These are phyloP conservation scores for Brenthis daphne DNA, from an alignment of 2,888 invertebrate genomes.

Conservation along the genomic window DNA sequence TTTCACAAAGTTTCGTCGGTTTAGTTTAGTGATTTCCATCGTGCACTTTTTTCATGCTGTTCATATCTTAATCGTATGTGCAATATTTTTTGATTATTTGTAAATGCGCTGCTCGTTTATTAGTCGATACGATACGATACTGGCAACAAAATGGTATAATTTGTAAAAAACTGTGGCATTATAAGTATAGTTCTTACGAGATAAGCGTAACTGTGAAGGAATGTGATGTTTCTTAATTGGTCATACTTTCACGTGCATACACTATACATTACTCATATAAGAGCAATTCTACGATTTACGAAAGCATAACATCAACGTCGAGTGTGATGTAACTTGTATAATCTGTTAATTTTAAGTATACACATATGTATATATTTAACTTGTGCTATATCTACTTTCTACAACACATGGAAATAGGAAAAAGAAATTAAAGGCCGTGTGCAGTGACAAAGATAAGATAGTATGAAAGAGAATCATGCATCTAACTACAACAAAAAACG, in stretches of 20 bases:
- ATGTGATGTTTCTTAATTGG: conserved; percentile 48
- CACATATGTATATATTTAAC: background rate
- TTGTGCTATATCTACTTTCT: conserved; percentile 5
- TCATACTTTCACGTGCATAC: conserved; percentile 53
- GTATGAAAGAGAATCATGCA: conserved; percentile 8
- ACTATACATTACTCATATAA: conserved; percentile 50
- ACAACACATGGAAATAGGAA: conserved; percentile 27
- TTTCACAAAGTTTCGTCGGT: background rate
- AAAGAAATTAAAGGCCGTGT: conserved; percentile 21
- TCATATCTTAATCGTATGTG: background rate
- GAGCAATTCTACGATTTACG: conserved; percentile 40
- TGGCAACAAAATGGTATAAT: conserved; percentile 22
- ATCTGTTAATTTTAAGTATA: conserved; percentile 22
- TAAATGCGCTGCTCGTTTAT: background rate
- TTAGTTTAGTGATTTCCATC: conserved; percentile 14
- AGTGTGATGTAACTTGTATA: conserved; percentile 41
- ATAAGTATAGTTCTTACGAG: conserved; percentile 35
- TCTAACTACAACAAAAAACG: conserved; percentile 13
- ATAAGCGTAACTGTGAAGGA: conserved; percentile 41
- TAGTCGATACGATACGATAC: conserved; percentile 1
- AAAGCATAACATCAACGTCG: conserved; percentile 46
- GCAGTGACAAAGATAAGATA: conserved; percentile 1
- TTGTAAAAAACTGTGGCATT: conserved; percentile 30
- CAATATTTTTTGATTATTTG: background rate
- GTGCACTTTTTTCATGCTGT: conserved; percentile 17